Evolutionary conservation across 1,140 invertebrate species (phyloP).

Genomic region (Macrobrachium rosenbergii): DNA sequence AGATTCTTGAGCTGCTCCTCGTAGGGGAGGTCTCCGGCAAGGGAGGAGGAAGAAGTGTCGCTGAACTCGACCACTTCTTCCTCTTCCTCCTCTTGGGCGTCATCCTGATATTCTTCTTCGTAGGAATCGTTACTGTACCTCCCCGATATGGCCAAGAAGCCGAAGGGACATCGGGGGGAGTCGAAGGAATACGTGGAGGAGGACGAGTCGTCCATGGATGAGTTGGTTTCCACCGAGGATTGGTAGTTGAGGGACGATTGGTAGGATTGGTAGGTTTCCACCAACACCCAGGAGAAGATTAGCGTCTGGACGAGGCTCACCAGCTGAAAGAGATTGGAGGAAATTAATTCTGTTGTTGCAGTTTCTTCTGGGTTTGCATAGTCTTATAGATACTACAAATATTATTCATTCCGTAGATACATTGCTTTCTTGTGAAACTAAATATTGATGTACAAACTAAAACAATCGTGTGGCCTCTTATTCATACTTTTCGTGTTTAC

Average conservation of each 20-base stretch:
- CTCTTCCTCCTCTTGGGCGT: not conserved
- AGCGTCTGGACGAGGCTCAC: constrained; percentile 54
- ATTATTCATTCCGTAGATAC: too few relatives aligned
- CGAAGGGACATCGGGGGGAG: constrained; percentile 26
- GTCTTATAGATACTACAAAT: too few relatives aligned
- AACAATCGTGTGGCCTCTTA: too few relatives aligned
- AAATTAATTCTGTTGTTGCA: too few relatives aligned
- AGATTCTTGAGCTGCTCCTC: too few relatives aligned
- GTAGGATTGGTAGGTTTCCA: constrained; percentile 52
- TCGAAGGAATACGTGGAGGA: constrained; percentile 7
- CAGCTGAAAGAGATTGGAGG: constrained; percentile 12
- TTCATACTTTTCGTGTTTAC: too few relatives aligned
- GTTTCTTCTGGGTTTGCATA: too few relatives aligned
- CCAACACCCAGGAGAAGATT: constrained; percentile 53
- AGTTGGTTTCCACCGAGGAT: not conserved
- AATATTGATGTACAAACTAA: too few relatives aligned
- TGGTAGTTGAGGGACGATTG: not conserved
- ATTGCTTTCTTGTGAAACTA: too few relatives aligned
- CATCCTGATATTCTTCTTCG: not conserved
- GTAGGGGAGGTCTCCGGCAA: too few relatives aligned
- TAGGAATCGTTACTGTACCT: not conserved
- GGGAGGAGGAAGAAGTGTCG: not conserved
- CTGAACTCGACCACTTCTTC: not conserved
- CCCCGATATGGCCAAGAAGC: constrained; percentile 25
- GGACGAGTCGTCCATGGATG: constrained; percentile 9